Base-by-base conservation (phyloP, 1,140 invertebrate species). In the Eumeta japonica region DNA sequence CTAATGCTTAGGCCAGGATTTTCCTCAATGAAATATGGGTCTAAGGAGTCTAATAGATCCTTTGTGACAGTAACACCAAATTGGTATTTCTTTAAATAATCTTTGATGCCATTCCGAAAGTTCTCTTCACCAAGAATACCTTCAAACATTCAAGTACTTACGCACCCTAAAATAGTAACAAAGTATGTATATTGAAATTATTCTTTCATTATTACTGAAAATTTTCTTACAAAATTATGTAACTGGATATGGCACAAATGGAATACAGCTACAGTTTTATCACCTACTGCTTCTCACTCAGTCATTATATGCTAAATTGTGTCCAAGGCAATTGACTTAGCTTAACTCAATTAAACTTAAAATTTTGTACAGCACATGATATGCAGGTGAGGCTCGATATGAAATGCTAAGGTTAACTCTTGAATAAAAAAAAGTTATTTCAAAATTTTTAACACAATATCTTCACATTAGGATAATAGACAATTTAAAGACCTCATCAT, bases 141-240 rank as follows among this genome's bases (percentile, higher is more conserved):
- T 62, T 94, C 86, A 51, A 97, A 75, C 94, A 97, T 97, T 32
- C 93, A 27, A 97, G 80, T 11, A 97, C 72, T 13, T 90, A 86
- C 0, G 89, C 86, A 19, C 94, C 94, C 87, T 93, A 48, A 15
- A 62, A 65, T 37, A 44, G 35, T 39, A 43, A 7, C 20, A 24
- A 7, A 7, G 20, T 24, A 24, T 24, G n/a, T 24, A 24, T 24
- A 24, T 5, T 24, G 5, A 7, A 24, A n/a, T n/a, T n/a, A n/a
- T n/a, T n/a, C n/a, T n/a, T n/a, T 24, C 20, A 24, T 24, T 24
- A 7, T 24, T 24, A 24, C 7, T 24, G 20, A 16, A 4, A 37
- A 42, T 28, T 1, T 27, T 13, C 20, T 24, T 20, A 27, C n/a
- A 27, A 4, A 37, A 16, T 5, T 24, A n/a, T n/a, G n/a, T 31